Conservation (phyloP, 2,797 vertebrate species). For the Lophius americanus region DNA sequence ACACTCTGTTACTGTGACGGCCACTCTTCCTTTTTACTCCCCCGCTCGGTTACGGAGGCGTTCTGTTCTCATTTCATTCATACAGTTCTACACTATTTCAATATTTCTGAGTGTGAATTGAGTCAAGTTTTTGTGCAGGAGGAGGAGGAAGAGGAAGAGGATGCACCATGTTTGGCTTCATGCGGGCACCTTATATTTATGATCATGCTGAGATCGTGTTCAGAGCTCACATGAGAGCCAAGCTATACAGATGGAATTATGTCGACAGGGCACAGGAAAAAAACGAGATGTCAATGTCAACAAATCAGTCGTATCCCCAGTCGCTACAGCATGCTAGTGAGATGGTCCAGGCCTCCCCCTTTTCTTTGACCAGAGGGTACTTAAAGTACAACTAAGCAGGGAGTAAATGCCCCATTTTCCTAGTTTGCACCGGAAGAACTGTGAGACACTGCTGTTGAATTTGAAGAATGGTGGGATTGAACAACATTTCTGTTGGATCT, state of each 20-base stretch:
- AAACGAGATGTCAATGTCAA: background rate
- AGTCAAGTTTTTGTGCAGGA: constrained; percentile 54
- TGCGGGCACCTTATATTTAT: constrained; percentile 58
- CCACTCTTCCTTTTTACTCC: constrained; percentile 75
- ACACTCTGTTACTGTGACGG: constrained; percentile 84
- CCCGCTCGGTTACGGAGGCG: constrained; percentile 72
- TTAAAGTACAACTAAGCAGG: too few relatives aligned
- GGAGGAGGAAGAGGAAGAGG: constrained; percentile 45
- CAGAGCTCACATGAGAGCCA: constrained; percentile 56
- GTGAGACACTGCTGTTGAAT: too few relatives aligned
- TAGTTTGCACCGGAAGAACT: too few relatives aligned
- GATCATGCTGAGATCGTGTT: constrained; percentile 69
- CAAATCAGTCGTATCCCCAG: constrained; percentile 2
- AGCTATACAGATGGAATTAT: constrained; percentile 53
- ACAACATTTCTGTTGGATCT: too few relatives aligned
- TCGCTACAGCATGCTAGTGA: background rate
- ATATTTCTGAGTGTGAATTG: constrained; percentile 56
- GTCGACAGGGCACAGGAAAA: constrained; percentile 27
- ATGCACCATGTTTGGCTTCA: constrained; percentile 75
- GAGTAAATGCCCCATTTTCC: too few relatives aligned
- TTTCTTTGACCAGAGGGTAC: too few relatives aligned
- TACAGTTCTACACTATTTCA: constrained; percentile 55
- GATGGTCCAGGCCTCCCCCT: too few relatives aligned
- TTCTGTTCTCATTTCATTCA: constrained; percentile 75
- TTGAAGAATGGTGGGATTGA: too few relatives aligned